phyloP scores from a whole-genome alignment of 2,888 invertebrate genomes.

The Polydrusus cervinus region DNA sequence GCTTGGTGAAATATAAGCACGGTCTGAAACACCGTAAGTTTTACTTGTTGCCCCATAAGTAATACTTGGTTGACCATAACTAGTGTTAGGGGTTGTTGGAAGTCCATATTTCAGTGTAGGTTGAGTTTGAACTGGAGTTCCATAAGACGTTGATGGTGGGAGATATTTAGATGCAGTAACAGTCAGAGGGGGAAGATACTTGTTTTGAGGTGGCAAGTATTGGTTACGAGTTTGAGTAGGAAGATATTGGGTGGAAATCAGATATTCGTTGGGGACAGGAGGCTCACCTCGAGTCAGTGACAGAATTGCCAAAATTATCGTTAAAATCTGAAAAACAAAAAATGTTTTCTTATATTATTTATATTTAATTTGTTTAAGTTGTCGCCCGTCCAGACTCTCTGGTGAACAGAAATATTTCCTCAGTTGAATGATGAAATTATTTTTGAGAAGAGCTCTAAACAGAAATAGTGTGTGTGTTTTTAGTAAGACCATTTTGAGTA shows the following conservation, averaged over 20 bases:
- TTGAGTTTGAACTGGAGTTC: constrained; percentile 58
- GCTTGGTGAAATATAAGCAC: too few species aligned
- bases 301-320: constrained; percentile 60
- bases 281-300: constrained; percentile 67
- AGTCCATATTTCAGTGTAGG: too few species aligned
- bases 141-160: constrained; percentile 62
- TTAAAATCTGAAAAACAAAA: constrained; percentile 59
- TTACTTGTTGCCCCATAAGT: constrained; percentile 9
- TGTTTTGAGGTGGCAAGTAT: constrained; percentile 61
- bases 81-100: constrained; percentile 35
- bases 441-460: too few species aligned
- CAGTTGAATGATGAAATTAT: too few species aligned
- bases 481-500: too few species aligned
- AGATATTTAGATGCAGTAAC: constrained; percentile 63
- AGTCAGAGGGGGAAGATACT: constrained; percentile 55
- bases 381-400: too few species aligned
- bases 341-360: too few species aligned
- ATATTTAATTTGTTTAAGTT: too few species aligned
- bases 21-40: too few species aligned
- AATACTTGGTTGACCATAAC: constrained; percentile 56
- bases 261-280: constrained; percentile 67
- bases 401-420: too few species aligned
- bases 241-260: constrained; percentile 65
- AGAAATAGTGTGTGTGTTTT: too few species aligned
- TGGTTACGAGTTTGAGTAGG: constrained; percentile 59